Evolutionary conservation across 2,797 vertebrate genomes (phyloP), one percentile per base, ranked within the genome.

Genomic region (Acipenser ruthenus): DNA sequence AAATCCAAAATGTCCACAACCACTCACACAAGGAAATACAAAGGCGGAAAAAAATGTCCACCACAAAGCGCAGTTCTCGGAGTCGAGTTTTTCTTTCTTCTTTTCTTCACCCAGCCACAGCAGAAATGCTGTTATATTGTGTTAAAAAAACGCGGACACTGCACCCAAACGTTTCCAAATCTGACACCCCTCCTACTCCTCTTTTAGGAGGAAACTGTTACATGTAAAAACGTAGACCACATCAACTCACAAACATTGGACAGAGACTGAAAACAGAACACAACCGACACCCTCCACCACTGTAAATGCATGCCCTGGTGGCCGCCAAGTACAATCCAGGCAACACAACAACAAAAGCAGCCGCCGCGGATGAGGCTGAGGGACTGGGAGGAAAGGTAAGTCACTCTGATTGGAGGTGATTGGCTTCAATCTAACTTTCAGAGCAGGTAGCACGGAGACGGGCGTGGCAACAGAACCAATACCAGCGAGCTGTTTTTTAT

Each of bases 1-100:
- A 77, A 80, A 86, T 80, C 78, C 84, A 88, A 85, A 82, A 89
- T 84, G 82, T 88, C 86, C 83, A 82, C 86, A 83, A 73, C 63
- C 23, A 37, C 23, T 37, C 23, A 51, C 63, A 60, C 75, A 74
- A 86, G 80, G 75, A 83, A 85, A 88, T 84, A 81, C 82, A 84
- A 84, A 83, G 70, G 56, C 67, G 71, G 73, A 73, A 83, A 62
- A 62, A 62, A 81, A 77, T 62, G 77, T 78, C 76, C 64, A 69
- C 80, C 79, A 81, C 78, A 76, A 76, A 69, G 79, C 66, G 67
- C 63, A 68, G 75, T 68, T 66, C 56, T 65, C 13, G 11, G 11
- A n/a, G 55, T 7, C 6, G 12, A 62, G 66, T 76, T 71, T 78
- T 70, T 64, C 15, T 18, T 18, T 64, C 15, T 18, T 18, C 23